Evolutionary conservation across 2,888 invertebrate genomes (phyloP), one percentile per base, ranked within the genome.

Genomic region (Agelastica alni): DNA sequence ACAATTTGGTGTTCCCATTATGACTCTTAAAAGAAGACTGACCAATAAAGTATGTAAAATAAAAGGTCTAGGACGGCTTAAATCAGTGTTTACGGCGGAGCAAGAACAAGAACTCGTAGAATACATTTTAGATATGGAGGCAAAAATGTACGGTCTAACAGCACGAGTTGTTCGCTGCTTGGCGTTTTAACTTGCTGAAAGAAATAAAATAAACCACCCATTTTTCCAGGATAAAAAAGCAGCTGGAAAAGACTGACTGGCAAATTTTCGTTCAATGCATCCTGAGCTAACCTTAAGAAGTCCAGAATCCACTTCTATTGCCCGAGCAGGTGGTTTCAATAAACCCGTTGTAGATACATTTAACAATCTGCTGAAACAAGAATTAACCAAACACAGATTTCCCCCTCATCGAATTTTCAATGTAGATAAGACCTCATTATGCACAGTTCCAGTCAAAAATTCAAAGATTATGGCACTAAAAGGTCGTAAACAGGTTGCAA

Each of bases 181-280:
- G 16, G 28, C 43, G 28, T 43, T 43, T 43, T 16, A 43, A 18
- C 18, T 39, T 39, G 39, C 16, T 10, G n/a, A 43, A 43, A 43
- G 28, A 43, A 28, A 43, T 43, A n/a, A 43, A 43, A 43, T 30
- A 43, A 43, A 43, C n/a, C 43, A 43, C 16, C 43, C 43, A 43
- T 43, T 43, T 43, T 43, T 9, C 13, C 13, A 43, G 30, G 17
- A 28, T 30, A 43, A 43, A 43, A 28, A 43, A 30, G 30, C 43
- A 30, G 43, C 30, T 30, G 43, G 16, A 30, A 43, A 43, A 30
- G 43, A 43, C 30, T 28, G 30, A 30, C n/a, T 43, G 16, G 43
- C 30, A 3, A 30, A 43, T 43, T 43, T 43, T 43, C 30, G 16
- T 36, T 4, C 2, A 6, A 43, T 14, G 4, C 30, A 30, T 30